These are phyloP conservation scores for Eurosta solidaginis DNA, from an alignment of 1,140 invertebrate species.

Conservation along the genomic window DNA sequence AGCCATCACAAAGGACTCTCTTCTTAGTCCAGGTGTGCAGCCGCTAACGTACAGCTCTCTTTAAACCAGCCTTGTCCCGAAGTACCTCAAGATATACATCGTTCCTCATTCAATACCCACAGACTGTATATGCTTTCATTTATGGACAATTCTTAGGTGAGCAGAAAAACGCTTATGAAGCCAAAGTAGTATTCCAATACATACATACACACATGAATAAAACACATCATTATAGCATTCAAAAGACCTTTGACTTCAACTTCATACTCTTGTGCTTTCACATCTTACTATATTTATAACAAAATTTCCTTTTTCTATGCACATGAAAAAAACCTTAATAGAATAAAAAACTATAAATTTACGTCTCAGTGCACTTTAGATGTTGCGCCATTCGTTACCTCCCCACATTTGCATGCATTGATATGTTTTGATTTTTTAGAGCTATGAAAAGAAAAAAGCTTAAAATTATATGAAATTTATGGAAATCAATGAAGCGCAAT, in stretches of 20 bases:
- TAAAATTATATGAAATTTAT: background rate
- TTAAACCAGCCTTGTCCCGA: no score
- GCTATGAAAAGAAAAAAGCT: background rate
- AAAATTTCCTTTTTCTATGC: background rate
- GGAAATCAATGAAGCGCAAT: background rate
- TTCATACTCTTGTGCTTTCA: background rate
- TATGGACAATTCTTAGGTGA: background rate
- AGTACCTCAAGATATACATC: no score
- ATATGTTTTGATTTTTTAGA: conserved; percentile 15
- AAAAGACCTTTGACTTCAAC: background rate
- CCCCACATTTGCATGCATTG: background rate
- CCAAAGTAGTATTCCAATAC: no score
- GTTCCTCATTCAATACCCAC: no score
- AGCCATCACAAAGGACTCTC: no score
- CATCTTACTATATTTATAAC: conserved; percentile 7
- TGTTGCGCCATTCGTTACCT: background rate
- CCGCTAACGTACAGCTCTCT: no score
- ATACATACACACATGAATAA: background rate
- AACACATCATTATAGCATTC: background rate
- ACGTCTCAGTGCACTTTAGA: background rate
- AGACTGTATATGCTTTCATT: background rate
- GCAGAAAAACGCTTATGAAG: background rate
- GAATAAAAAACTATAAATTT: background rate
- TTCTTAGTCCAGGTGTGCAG: no score
- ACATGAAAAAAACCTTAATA: background rate